Evolutionary conservation across 2,113 vertebrate species (phyloP).

Genomic region (Rhineura floridana): DNA sequence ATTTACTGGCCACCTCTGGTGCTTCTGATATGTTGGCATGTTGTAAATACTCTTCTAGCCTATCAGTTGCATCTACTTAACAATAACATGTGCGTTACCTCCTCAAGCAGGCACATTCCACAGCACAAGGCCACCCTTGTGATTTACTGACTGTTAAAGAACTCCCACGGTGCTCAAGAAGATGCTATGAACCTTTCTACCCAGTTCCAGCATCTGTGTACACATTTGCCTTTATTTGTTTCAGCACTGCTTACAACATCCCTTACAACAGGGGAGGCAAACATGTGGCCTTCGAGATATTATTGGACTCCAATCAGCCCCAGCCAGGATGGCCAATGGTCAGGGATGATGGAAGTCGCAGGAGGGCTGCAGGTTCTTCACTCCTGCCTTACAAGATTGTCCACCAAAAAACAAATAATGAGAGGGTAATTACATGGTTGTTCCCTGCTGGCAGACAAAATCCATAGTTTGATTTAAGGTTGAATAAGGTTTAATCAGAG

Average conservation of each 20-base stretch:
- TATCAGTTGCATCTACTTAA: neutral
- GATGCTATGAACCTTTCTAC: neutral
- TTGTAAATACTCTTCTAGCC: constrained; percentile 1
- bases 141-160: constrained; percentile 19
- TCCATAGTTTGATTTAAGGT: neutral
- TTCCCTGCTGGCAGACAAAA: constrained; percentile 31
- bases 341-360: neutral
- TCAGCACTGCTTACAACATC: constrained; percentile 25
- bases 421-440: neutral
- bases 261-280: neutral
- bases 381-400: neutral
- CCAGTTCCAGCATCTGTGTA: neutral
- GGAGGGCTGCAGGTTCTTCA: neutral
- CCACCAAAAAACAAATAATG: neutral
- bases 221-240: fast-evolving
- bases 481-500: no score
- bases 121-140: neutral
- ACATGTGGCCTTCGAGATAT: neutral
- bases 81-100: neutral
- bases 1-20: neutral
- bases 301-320: neutral
- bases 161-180: neutral
- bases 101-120: neutral
- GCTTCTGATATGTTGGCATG: neutral
- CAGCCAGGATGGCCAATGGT: neutral